These are phyloP conservation scores for Setophaga petechia DNA, from an alignment of 2,113 vertebrate genomes.

Conservation along the genomic window DNA sequence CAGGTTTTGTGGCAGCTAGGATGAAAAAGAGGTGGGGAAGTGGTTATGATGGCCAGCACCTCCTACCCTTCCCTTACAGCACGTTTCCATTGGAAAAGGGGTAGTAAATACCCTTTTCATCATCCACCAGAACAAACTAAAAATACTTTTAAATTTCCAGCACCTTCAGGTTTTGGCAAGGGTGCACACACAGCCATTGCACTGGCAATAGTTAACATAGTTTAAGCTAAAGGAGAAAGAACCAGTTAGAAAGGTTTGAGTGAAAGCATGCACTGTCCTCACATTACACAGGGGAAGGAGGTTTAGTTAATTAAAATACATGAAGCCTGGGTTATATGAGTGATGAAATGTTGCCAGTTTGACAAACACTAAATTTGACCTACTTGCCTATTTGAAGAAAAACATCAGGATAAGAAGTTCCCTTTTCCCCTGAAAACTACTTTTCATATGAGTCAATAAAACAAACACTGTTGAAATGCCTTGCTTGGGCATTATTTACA, in stretches of 20 bases:
- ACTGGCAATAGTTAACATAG: neutral
- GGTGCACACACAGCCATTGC: neutral
- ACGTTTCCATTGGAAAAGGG: neutral
- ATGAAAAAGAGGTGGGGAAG: too few species aligned
- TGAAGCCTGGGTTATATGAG: neutral
- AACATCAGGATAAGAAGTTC: neutral
- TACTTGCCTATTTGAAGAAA: neutral
- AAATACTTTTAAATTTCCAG: too few species aligned
- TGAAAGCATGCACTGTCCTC: neutral
- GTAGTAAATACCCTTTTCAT: neutral
- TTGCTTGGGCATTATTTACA: neutral
- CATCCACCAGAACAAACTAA: neutral
- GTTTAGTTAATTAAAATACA: neutral
- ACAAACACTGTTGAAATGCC: neutral
- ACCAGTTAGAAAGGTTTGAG: neutral
- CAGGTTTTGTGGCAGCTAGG: neutral
- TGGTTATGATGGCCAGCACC: rapidly evolving
- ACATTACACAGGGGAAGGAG: rapidly evolving
- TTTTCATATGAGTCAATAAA: neutral
- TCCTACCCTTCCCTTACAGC: neutral
- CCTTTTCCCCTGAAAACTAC: neutral
- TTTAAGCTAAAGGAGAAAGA: neutral
- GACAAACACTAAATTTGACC: neutral
- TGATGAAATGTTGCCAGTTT: neutral
- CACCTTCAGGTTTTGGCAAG: neutral